Percentiles rank a stretch among this genome's conserved stretches.
Conservation (phyloP, 2,113 vertebrate species). For the Passer montanus region DNA sequence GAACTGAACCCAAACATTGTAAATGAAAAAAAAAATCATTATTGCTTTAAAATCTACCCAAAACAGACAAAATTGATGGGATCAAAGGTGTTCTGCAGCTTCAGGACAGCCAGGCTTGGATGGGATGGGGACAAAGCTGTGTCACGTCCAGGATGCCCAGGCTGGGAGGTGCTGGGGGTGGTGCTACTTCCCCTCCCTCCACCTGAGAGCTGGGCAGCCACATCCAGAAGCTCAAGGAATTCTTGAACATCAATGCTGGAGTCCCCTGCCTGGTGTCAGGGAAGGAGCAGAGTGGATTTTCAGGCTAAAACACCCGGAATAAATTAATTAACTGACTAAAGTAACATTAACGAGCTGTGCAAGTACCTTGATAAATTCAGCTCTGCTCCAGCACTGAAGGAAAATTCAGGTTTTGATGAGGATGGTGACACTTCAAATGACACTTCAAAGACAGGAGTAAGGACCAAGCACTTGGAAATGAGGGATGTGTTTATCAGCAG, state of each 20-base stretch:
- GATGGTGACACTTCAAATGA: background rate
- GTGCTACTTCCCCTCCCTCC: background rate
- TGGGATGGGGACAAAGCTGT: background rate
- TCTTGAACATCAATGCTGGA: fast-evolving
- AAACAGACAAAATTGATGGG: background rate
- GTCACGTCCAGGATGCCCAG: fast-evolving
- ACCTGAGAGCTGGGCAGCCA: fast-evolving
- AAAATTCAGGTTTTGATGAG: background rate
- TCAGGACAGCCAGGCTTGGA: background rate
- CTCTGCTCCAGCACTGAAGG: background rate
- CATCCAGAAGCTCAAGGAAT: fast-evolving
- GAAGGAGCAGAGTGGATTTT: background rate
- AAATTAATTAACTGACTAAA: background rate
- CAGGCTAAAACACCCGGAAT: background rate
- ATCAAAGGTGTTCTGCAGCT: background rate
- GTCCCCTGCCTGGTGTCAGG: background rate
- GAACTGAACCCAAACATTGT: fast-evolving
- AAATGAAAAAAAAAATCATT: background rate
- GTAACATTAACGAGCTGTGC: background rate
- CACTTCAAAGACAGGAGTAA: background rate
- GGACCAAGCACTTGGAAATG: background rate
- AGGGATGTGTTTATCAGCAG: slow-evolving; percentile 37
- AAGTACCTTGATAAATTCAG: background rate
- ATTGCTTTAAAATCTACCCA: background rate
- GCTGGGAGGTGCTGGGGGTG: fast-evolving